phyloP scores from a whole-genome alignment of 2,113 vertebrate species.

The Peucedramus taeniatus region DNA sequence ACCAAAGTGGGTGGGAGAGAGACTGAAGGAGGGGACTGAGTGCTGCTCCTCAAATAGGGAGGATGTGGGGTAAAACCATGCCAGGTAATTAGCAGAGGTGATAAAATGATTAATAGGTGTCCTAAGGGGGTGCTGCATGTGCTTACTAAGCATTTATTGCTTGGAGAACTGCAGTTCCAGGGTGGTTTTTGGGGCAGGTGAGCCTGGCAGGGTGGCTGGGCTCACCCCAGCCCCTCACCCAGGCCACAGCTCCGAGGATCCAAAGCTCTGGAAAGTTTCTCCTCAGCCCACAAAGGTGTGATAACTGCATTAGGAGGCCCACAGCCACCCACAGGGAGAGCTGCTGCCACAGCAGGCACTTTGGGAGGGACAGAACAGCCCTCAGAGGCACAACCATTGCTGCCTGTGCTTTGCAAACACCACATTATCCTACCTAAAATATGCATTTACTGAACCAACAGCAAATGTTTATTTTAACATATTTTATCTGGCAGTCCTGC shows the following conservation, averaged over 20 bases:
- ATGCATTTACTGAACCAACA: background rate
- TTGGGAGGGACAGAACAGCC: background rate
- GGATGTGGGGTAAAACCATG: background rate
- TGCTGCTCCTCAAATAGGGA: background rate
- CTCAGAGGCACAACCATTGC: background rate
- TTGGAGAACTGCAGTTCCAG: background rate
- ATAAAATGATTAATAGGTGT: background rate
- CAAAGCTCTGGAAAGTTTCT: background rate
- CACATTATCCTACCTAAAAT: background rate
- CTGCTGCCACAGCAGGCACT: background rate
- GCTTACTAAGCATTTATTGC: background rate
- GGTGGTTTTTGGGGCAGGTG: background rate
- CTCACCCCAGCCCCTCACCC: accelerated
- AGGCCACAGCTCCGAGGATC: accelerated
- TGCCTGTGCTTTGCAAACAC: background rate
- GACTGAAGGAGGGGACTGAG: background rate
- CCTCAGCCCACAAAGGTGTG: background rate
- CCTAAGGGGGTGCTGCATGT: background rate
- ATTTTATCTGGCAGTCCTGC: background rate
- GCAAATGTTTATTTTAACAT: background rate
- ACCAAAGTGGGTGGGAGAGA: background rate
- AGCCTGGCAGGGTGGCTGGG: background rate
- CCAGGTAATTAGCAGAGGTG: background rate
- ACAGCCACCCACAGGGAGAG: accelerated
- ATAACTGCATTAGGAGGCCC: background rate